Conservation (phyloP, 2,113 vertebrate genomes). For the Elanus axillaris region DNA sequence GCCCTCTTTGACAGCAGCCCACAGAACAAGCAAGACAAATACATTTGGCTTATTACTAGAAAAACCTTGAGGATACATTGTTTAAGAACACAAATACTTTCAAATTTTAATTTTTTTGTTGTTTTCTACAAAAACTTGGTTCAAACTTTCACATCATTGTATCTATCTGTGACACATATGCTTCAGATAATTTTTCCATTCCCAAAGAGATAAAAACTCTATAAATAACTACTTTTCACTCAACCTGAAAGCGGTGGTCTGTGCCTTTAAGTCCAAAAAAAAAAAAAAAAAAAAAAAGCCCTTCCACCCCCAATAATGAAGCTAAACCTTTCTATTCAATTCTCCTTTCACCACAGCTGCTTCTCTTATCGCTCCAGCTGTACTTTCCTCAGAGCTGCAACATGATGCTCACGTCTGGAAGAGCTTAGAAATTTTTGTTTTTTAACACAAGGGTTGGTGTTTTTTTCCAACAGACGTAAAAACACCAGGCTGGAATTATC, state of each 20-base stretch:
- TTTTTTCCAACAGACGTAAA: neutral
- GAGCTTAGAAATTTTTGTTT: slow-evolving; percentile 5
- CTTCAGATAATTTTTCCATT: neutral
- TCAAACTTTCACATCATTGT: neutral
- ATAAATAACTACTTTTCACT: slow-evolving; percentile 18
- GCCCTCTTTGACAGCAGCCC: neutral
- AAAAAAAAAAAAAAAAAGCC: neutral
- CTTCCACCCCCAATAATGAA: slow-evolving; percentile 3
- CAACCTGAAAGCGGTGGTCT: neutral
- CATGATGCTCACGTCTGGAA: neutral
- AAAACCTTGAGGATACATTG: neutral
- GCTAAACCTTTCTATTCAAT: neutral
- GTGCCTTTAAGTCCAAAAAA: slow-evolving; percentile 2
- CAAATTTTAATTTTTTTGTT: too few species aligned
- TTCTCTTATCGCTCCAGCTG: slow-evolving; percentile 39
- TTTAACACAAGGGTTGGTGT: neutral
- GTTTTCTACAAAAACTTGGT: neutral
- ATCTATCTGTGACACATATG: neutral
- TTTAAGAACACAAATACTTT: neutral
- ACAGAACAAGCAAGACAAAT: neutral
- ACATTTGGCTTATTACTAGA: neutral
- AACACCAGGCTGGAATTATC: neutral
- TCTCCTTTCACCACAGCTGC: slow-evolving; percentile 44
- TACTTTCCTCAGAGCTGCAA: slow-evolving; percentile 10
- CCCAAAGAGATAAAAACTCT: neutral